phyloP scores from a whole-genome alignment of 2,888 invertebrate species.

The Troglohyphantes excavatus region DNA sequence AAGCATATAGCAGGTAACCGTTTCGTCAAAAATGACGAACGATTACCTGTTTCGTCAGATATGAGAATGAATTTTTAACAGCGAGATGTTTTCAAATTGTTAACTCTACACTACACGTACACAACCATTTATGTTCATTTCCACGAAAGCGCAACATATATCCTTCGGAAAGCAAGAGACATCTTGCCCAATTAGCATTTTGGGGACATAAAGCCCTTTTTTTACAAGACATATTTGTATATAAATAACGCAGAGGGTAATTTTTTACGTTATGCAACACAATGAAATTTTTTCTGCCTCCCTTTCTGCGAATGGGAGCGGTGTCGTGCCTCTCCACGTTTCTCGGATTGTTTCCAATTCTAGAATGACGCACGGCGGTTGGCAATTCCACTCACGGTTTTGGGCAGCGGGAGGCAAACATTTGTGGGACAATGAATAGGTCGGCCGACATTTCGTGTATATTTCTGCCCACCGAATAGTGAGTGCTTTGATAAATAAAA shows the following conservation, averaged over 20 bases:
- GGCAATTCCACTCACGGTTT: background rate
- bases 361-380: background rate
- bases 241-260: background rate
- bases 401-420: background rate
- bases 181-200: background rate
- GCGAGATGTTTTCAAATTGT: no score
- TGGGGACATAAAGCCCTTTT: background rate
- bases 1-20: no score
- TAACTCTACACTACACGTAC: no score
- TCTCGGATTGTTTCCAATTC: constrained; percentile 9
- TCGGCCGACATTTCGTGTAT: no score
- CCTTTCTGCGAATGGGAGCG: background rate
- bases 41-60: no score
- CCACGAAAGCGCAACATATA: background rate
- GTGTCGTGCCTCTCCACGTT: background rate
- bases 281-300: background rate
- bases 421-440: background rate
- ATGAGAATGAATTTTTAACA: no score
- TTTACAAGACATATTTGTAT: background rate
- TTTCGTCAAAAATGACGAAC: no score
- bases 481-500: no score
- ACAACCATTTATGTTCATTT: background rate
- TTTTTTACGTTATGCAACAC: background rate
- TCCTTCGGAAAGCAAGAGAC: no score
- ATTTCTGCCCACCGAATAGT: no score